These are phyloP conservation scores for Lagopus muta DNA, from an alignment of 2,113 vertebrate species.

Conservation along the genomic window DNA sequence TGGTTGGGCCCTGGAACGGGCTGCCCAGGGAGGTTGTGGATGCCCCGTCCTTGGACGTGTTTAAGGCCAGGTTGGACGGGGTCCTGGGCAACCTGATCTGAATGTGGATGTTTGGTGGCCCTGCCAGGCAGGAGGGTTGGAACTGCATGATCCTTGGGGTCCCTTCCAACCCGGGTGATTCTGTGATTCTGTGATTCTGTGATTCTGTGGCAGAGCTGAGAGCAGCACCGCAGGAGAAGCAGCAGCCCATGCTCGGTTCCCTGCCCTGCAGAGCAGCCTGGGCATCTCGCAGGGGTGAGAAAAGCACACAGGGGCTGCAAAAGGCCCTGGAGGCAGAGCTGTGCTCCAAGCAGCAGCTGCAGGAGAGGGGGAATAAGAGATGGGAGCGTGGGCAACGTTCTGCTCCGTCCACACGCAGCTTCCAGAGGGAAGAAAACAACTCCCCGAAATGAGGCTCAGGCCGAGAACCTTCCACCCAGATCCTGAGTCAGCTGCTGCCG, in stretches of 20 bases:
- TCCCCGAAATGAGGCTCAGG: neutral
- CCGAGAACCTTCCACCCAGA: neutral
- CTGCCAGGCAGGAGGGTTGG: no score
- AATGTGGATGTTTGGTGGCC: no score
- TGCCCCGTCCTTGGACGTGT: no score
- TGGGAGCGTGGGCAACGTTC: rapidly evolving
- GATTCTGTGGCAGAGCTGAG: neutral
- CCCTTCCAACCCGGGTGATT: no score
- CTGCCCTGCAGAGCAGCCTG: rapidly evolving
- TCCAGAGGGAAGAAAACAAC: neutral
- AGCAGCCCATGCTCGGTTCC: no score
- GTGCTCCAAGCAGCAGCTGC: neutral
- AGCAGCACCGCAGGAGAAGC: rapidly evolving
- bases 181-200: no score
- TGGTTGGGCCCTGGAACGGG: no score
- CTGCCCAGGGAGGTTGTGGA: no score
- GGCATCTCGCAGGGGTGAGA: neutral
- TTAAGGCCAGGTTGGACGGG: no score
- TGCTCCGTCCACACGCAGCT: neutral
- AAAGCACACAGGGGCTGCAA: neutral
- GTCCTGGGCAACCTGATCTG: no score
- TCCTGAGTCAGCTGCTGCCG: neutral
- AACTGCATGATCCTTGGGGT: no score
- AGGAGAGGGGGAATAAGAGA: neutral
- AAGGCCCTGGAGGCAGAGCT: neutral